phyloP scores from a whole-genome alignment of 2,797 vertebrate genomes.

The Sebastes steindachneri region DNA sequence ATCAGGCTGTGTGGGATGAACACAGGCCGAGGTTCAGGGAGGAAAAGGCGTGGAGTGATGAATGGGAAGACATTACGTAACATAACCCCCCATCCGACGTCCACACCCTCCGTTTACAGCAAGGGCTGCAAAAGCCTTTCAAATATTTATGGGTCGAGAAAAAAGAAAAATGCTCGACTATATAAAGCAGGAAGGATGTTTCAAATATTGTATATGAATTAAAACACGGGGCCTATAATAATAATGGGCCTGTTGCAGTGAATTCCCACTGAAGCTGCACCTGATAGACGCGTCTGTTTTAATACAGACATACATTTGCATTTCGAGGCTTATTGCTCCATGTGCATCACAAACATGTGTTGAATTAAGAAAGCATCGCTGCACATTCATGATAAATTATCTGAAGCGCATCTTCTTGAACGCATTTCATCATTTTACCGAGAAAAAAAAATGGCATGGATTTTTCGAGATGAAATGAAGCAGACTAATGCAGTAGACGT shows the following conservation, averaged over 20 bases:
- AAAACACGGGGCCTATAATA: neutral
- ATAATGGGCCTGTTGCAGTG: constrained; percentile 41
- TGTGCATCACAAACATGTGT: neutral
- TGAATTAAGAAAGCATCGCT: neutral
- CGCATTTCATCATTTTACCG: constrained; percentile 6
- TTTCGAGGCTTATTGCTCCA: neutral
- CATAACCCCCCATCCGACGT: constrained; percentile 68
- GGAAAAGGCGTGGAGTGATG: constrained; percentile 67
- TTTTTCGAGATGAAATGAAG: neutral
- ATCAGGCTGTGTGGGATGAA: constrained; percentile 51
- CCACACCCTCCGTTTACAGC: constrained; percentile 67
- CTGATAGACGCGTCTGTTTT: constrained; percentile 25
- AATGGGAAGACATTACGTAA: constrained; percentile 76
- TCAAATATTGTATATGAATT: neutral
- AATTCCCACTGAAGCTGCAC: constrained; percentile 40
- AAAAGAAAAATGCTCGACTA: constrained; percentile 5
- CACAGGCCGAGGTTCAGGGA: constrained; percentile 58
- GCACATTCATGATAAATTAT: neutral
- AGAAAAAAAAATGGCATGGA: neutral
- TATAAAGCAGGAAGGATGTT: no score
- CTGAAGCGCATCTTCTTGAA: constrained; percentile 24
- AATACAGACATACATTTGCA: constrained; percentile 22
- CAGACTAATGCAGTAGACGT: constrained; percentile 1
- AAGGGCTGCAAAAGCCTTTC: constrained; percentile 15
- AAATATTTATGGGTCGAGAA: constrained; percentile 46